Conservation (phyloP, 2,113 vertebrate genomes). For the Ifrita kowaldi region DNA sequence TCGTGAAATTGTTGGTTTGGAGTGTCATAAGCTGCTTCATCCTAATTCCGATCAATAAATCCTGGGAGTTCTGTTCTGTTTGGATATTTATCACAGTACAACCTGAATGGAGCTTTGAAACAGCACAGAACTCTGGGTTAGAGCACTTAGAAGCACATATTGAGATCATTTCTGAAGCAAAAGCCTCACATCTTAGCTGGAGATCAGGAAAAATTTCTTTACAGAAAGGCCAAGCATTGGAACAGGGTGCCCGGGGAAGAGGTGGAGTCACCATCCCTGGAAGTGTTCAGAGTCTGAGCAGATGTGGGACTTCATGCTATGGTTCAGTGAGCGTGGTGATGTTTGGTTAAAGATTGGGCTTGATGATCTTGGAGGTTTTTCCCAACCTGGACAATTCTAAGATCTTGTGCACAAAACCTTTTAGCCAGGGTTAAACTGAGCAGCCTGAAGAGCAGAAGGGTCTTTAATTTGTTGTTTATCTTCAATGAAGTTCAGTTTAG, state of each 20-base stretch:
- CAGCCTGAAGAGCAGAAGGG: neutral
- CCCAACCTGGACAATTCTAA: neutral
- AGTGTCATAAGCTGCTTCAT: neutral
- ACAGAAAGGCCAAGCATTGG: too few species aligned
- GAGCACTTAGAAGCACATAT: neutral
- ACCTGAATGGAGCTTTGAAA: neutral
- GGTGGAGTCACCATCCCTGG: neutral
- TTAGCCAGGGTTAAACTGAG: neutral
- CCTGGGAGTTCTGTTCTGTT: neutral
- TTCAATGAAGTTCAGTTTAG: neutral
- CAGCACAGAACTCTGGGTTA: neutral
- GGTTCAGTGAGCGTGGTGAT: neutral
- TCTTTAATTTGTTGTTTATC: neutral
- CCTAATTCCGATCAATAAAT: neutral
- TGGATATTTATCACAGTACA: neutral
- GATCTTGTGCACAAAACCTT: neutral
- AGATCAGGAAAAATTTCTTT: neutral
- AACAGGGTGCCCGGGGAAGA: fast-evolving
- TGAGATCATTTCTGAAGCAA: neutral
- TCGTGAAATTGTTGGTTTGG: neutral
- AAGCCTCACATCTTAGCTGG: neutral
- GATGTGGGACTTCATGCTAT: fast-evolving
- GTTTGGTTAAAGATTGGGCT: neutral
- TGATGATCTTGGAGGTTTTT: neutral
- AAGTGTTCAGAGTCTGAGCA: neutral